Base-by-base conservation (phyloP, 1,140 invertebrate species). In the Littorina saxatilis region DNA sequence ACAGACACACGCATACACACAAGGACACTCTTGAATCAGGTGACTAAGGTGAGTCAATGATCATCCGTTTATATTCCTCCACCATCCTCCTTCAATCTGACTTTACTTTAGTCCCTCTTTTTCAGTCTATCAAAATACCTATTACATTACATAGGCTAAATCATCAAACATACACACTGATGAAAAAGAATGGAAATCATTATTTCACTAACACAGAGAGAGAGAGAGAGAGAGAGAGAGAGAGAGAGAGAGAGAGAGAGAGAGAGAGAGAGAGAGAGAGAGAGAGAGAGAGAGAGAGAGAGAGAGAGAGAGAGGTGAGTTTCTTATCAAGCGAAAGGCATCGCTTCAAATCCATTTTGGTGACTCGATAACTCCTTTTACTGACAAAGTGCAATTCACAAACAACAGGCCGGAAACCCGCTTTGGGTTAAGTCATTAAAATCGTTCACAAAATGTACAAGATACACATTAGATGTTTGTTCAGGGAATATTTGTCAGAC, bases 1-100 rank as follows among this genome's bases (percentile, higher is more conserved):
- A 7, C 61, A 7, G 27, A 66, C 61, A 66, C 61, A 66, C 61
- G 35, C 61, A 66, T 32, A 66, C 61, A 66, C 61, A 66, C 61
- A 66, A 27, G 35, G 27, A 66, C 61, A 66, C 61, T 32, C 61
- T n/a, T n/a, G n/a, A n/a, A n/a, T n/a, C n/a, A n/a, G n/a, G n/a
- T n/a, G n/a, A n/a, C n/a, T n/a, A n/a, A n/a, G n/a, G n/a, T n/a
- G n/a, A n/a, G n/a, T n/a, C n/a, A n/a, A n/a, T n/a, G n/a, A n/a
- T n/a, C n/a, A n/a, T n/a, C n/a, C n/a, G n/a, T n/a, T n/a, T n/a
- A 66, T 32, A 66, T 32, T 32, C 61, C 29, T 32, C 29, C 61
- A 66, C 61, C 29, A 27, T 32, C 61, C 63, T 11, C 32, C 3
- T 35, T 11, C 32, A 1, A 13, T 29, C 32, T 11, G 1, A 2